Conservation (phyloP, 2,797 vertebrate genomes). For the Catostomus latipinnis region DNA sequence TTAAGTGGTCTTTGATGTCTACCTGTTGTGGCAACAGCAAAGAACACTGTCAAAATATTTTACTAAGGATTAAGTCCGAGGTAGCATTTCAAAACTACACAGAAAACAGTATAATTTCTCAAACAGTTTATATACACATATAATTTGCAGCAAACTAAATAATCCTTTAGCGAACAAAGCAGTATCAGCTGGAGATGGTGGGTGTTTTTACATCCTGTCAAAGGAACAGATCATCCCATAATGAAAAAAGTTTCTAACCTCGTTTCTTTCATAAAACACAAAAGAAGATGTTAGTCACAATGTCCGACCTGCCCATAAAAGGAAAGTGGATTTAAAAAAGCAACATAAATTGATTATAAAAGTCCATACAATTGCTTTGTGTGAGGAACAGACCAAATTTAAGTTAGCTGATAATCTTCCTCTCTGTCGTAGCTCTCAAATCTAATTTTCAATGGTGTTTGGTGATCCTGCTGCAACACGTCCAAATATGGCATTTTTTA, state of each 20-base stretch:
- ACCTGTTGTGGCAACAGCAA: constrained; percentile 3
- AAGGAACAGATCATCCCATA: background rate
- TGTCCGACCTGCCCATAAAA: too few relatives aligned
- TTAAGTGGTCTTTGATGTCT: constrained; percentile 24
- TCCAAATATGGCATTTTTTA: background rate
- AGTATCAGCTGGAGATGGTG: constrained; percentile 7
- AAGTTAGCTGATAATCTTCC: background rate
- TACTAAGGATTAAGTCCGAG: constrained; percentile 32
- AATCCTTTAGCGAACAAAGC: constrained; percentile 1
- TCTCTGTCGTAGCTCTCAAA: background rate
- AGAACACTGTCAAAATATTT: constrained; percentile 38
- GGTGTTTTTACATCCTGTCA: background rate
- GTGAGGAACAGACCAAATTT: too few relatives aligned
- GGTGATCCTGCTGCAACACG: background rate
- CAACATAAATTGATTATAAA: too few relatives aligned
- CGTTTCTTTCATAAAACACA: background rate
- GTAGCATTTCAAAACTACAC: constrained; percentile 28
- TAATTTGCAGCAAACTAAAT: background rate
- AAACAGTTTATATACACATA: constrained; percentile 18
- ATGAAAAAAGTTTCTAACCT: background rate
- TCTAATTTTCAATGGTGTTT: background rate
- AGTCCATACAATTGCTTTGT: too few relatives aligned
- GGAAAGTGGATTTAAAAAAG: too few relatives aligned
- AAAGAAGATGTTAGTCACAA: too few relatives aligned
- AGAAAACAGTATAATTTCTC: constrained; percentile 34